Evolutionary conservation across 2,797 vertebrate genomes (phyloP), one percentile per base, ranked within the genome.

Genomic region (Trachurus trachurus): DNA sequence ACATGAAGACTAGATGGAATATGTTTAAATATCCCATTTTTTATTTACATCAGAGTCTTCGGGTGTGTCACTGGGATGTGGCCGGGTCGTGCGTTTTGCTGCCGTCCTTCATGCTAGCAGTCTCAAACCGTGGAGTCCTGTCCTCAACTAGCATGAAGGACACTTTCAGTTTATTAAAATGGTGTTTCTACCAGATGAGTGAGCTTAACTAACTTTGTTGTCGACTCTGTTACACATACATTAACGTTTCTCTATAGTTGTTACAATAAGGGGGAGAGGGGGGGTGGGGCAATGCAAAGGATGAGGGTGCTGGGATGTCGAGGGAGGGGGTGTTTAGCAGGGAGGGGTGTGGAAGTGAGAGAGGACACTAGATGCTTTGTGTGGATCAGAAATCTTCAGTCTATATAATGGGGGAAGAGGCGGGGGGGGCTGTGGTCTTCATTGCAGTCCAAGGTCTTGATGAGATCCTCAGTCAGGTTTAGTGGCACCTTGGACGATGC

Each of bases 31-130:
- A 68, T 50, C 49, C 84, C 58, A 37, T 62, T 50, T 50, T 71
- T 92, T 26, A 87, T 91, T 5, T 89, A 92, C 87, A 90, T 53
- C 67, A 44, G 74, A 81, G 80, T 76, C 79, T 61, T 52, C 26
- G 4, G 62, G 13, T 17, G 80, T 15, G 52, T 66, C 52, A 78
- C 66, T 29, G 50, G 61, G 70, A 65, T 40, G 54, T 6, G 63
- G 68, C 62, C 29, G 26, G 15, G 22, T 65, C 1, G 0, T 22
- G 26, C 31, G 53, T 69, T 66, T 77, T 34, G 57, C 37, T 76
- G 71, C 42, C 47, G 61, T 34, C 10, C 40, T 68, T 87, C 76
- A 83, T 79, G 71, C 70, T 64, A 54, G 74, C 73, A 87, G 80
- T 71, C 82, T 88, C 78, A 86, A 59, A 80, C 71, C 52, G 17